Evolutionary conservation across 2,113 vertebrate species (phyloP), one percentile per base, ranked within the genome.

Genomic region (Pseudorhombus dupliciocellatus): DNA sequence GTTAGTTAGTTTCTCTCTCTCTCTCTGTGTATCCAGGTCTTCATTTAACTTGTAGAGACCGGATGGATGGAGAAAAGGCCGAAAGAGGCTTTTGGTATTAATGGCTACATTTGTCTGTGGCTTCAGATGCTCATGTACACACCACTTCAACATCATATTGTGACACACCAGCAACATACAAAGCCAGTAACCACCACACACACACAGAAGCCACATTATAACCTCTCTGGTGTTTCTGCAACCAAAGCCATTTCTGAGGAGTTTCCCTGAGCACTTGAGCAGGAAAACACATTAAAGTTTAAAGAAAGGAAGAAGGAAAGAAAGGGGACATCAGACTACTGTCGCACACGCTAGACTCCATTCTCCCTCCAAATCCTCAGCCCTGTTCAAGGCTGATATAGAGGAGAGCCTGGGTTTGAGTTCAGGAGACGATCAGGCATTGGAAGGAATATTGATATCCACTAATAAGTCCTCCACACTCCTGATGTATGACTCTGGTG

Each of bases 261-360:
- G 84, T 90, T 92, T 88, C 84, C 81, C 81, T 91, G 82, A 91
- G 89, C 90, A 90, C 83, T 85, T 88, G 75, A 90, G 90, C 44
- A 78, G 87, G 81, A 84, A 84, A 84, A 83, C 82, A 84, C 91
- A 93, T 94, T 89, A 94, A 94, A 91, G 77, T 90, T 93, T 93
- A 87, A 86, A 69, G 59, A 37, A 71, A 67, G 74, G 50, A 61
- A n/a, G 70, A 81, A 77, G 63, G 46, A 77, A 81, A 80, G 72
- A 83, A 81, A 76, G 77, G 76, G 80, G 73, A 79, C 85, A 70
- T 72, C 62, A 51, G 64, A 59, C 74, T 55, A 69, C 66, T 83
- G 86, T 84, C 42, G 6, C 84, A 77, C 74, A 70, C 26, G 10
- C 55, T 44, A 12, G 10, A 18, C 42, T 46, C 16, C 18, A 66